Evolutionary conservation across 2,888 invertebrate species (phyloP), one percentile per base, ranked within the genome.

Genomic region (Caenorhabditis zanzibari): DNA sequence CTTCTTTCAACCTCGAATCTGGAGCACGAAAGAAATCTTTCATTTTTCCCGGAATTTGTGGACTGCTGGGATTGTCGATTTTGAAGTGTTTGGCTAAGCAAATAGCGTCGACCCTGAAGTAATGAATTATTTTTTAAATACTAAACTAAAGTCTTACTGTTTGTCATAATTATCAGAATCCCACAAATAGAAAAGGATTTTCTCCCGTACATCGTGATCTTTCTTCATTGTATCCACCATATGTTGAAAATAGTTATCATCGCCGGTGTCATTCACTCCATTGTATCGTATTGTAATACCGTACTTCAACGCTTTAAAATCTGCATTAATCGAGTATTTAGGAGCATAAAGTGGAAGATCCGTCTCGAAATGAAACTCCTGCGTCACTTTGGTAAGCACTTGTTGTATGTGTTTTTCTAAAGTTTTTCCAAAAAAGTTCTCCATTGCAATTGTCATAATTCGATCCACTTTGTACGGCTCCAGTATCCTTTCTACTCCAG

Each of bases 61-160:
- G 19, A 0, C 41, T 38, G 6, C 5, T 68, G 0, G 44, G 0
- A 26, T 32, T 4, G 22, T 72, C 28, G 14, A 73, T n/a, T 54
- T 52, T 52, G 4, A 77, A 32, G 9, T 54, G 49, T 0, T 61
- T 28, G 7, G 73, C 76, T 41, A 72, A 58, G 5, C 56, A 76
- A n/a, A 82, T 58, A 0, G 82, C 82, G 38, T 82, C 82, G 22
- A 82, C 38, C 79, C 82, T 79, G 69, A 24, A 79, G 14, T 14
- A 26, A 26, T 26, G 14, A 24, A 54, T 9, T 2, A 14, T 14
- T 32, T 10, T 12, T 19, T 9, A 14, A 16, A 54, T 3, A 19
- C 16, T 28, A 4, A 4, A 59, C 16, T 12, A 28, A 26, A 14
- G 16, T 26, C 66, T 54, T 24, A 64, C 63, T 75, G 54, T 52